A percentile compares a stretch with the other conserved stretches of the same genome.
Conservation (phyloP, 2,797 vertebrate genomes). For the Podarcis siculus region DNA sequence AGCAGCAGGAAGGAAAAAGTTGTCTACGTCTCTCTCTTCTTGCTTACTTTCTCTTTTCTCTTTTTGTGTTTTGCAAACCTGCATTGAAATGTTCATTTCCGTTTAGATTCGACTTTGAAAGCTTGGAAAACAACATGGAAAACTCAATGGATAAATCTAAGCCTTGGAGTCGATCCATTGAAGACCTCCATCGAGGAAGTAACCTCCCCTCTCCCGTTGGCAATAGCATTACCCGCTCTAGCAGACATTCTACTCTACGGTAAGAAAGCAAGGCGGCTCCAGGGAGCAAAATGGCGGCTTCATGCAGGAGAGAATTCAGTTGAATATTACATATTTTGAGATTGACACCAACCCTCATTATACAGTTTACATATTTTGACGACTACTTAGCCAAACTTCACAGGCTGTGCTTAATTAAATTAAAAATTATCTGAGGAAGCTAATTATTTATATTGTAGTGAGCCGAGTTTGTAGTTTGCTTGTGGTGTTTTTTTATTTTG, state of each 20-base stretch:
- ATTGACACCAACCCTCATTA: neutral
- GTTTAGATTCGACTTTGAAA: conserved; percentile 91
- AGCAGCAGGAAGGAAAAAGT: neutral
- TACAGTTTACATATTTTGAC: neutral
- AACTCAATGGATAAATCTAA: conserved; percentile 88
- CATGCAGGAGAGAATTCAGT: rapidly evolving
- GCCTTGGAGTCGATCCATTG: conserved; percentile 95
- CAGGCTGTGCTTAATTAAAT: neutral
- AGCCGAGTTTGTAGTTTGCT: neutral
- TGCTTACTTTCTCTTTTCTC: too few relatives aligned
- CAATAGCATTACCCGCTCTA: conserved; percentile 84
- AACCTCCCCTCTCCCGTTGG: conserved; percentile 92
- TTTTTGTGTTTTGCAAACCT: neutral
- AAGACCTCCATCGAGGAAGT: conserved; percentile 93
- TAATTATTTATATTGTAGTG: neutral
- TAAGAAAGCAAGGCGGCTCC: conserved; percentile 46
- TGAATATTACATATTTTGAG: neutral
- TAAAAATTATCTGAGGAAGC: neutral
- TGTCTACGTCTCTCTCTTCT: rapidly evolving
- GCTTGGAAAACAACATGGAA: conserved; percentile 86
- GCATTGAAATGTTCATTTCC: conserved; percentile 12
- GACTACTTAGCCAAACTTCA: neutral
- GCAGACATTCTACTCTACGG: conserved; percentile 86
- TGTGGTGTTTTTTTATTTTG: neutral
- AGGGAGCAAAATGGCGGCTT: rapidly evolving